Conservation (phyloP, 2,113 vertebrate genomes). For the Saguinus midas region DNA sequence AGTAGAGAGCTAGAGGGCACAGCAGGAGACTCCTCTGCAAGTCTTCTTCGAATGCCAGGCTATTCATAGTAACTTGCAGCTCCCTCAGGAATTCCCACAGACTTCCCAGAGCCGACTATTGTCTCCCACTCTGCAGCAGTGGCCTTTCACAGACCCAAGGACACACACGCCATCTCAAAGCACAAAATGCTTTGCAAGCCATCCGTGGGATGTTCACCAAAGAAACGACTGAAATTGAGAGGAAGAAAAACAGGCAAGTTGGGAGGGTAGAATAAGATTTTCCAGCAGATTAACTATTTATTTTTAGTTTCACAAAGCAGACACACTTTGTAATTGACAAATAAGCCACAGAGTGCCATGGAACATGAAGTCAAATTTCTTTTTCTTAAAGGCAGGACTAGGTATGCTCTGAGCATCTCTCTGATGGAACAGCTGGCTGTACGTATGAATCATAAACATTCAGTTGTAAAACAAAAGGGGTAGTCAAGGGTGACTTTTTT, state of each 20-base stretch:
- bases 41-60: slow-evolving; percentile 55
- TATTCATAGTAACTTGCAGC: slow-evolving; percentile 73
- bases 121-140: background rate
- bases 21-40: slow-evolving; percentile 18
- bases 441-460: background rate
- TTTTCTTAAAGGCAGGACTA: background rate
- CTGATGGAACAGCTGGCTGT: background rate
- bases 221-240: background rate
- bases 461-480: slow-evolving; percentile 43
- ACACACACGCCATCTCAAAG: background rate
- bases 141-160: slow-evolving; percentile 34
- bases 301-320: background rate
- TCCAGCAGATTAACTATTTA: background rate
- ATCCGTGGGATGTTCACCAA: background rate
- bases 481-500: slow-evolving; percentile 52
- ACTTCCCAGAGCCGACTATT: slow-evolving; percentile 44
- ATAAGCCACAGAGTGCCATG: background rate
- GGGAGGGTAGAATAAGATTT: background rate
- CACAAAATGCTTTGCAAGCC: background rate
- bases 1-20: slow-evolving; percentile 63
- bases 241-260: background rate
- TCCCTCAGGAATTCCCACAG: slow-evolving; percentile 59
- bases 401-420: background rate
- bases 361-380: background rate
- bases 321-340: background rate